A percentile compares a stretch with the other conserved stretches of the same genome.
phyloP scores from a whole-genome alignment of 2,113 vertebrate genomes.

The Oreocharis arfaki region DNA sequence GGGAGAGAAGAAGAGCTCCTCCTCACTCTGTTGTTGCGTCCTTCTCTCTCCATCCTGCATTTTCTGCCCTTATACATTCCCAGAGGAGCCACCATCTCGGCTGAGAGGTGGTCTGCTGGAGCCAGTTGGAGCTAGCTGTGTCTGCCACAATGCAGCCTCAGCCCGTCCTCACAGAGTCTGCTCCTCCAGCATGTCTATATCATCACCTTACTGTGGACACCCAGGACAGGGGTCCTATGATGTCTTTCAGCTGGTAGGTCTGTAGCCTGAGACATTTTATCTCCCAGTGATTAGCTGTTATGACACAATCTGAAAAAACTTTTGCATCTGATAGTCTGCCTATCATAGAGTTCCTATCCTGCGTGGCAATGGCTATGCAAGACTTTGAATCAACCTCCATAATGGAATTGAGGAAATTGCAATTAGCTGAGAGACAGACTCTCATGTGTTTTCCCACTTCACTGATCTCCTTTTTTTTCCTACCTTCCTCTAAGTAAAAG shows the following conservation, averaged over 20 bases:
- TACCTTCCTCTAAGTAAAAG: not conserved
- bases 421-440: not conserved
- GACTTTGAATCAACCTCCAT: not conserved
- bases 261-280: not conserved
- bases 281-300: not conserved
- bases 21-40: not conserved
- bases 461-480: not conserved
- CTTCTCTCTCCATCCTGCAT: not conserved
- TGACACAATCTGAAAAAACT: not conserved
- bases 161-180: not conserved
- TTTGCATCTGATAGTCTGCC: not conserved
- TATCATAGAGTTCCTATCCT: not conserved
- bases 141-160: not conserved
- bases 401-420: not conserved
- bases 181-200: not conserved
- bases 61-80: not conserved
- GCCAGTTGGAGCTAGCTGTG: accelerated
- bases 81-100: accelerated
- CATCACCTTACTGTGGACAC: not conserved
- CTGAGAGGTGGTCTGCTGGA: not conserved
- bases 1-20: not conserved
- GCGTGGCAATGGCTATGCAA: not conserved
- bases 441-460: not conserved
- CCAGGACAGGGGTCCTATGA: not conserved
- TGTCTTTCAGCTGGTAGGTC: not conserved